Evolutionary conservation across 2,888 invertebrate species (phyloP).

Genomic region (Callyntrura sp.): DNA sequence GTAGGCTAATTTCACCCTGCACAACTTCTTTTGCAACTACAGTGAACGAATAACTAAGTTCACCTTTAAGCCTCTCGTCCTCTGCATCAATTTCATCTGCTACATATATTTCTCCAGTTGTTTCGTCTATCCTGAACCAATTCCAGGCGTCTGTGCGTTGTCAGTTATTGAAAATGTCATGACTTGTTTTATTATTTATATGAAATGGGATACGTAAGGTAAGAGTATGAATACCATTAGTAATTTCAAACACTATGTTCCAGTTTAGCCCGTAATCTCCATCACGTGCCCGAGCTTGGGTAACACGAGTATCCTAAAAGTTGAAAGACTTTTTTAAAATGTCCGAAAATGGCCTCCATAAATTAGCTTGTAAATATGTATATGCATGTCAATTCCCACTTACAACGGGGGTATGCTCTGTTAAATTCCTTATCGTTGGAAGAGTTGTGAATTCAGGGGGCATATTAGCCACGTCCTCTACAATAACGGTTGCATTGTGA

Average conservation of each 20-base stretch:
- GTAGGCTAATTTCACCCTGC: not conserved
- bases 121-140: slow-evolving; percentile 51
- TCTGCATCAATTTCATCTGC: slow-evolving; percentile 60
- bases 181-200: not conserved
- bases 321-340: not conserved
- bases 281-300: slow-evolving; percentile 54
- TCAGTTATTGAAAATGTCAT: not conserved
- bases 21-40: slow-evolving; percentile 51
- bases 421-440: slow-evolving; percentile 16
- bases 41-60: slow-evolving; percentile 8
- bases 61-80: slow-evolving; percentile 5
- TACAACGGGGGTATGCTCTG: slow-evolving; percentile 41
- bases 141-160: slow-evolving; percentile 7
- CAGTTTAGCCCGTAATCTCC: slow-evolving; percentile 66
- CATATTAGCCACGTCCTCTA: slow-evolving; percentile 62
- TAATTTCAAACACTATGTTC: slow-evolving; percentile 49
- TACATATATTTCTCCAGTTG: slow-evolving; percentile 38
- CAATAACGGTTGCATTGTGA: slow-evolving; percentile 9
- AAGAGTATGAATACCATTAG: not conserved
- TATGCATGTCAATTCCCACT: not conserved
- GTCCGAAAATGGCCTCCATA: not conserved
- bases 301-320: slow-evolving; percentile 19
- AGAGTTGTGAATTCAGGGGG: slow-evolving; percentile 65
- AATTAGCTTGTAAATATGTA: too few species aligned
- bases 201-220: slow-evolving; percentile 2